Conservation (phyloP, 1,140 invertebrate genomes). For the Sitodiplosis mosellana region DNA sequence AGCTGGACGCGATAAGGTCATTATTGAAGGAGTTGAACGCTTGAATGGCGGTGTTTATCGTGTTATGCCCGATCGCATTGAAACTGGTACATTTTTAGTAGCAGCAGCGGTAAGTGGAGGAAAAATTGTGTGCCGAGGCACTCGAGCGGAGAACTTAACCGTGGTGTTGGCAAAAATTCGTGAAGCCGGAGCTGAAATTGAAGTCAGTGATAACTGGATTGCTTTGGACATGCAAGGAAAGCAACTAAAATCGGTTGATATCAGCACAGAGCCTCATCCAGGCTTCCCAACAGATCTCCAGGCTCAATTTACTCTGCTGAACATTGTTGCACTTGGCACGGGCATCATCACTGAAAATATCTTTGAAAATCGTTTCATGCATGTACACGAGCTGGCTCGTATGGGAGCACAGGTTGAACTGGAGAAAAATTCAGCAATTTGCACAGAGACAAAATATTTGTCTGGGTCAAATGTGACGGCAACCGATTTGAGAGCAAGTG, state of each 20-base stretch:
- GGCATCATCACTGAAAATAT: conserved; percentile 13
- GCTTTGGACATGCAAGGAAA: conserved; percentile 7
- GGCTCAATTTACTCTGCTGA: conserved; percentile 11
- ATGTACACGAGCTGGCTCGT: conserved; percentile 11
- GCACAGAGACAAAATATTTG: too few relatives aligned
- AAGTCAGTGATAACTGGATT: conserved; percentile 6
- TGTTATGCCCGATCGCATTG: conserved; percentile 15
- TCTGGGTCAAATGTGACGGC: too few relatives aligned
- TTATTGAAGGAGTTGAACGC: conserved; percentile 5
- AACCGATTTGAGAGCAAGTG: too few relatives aligned
- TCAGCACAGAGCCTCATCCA: conserved; percentile 13
- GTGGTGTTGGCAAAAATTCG: conserved; percentile 7
- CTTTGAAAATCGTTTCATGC: conserved; percentile 18
- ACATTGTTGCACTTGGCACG: conserved; percentile 8
- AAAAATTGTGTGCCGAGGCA: conserved; percentile 5
- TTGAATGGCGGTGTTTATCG: conserved; percentile 9
- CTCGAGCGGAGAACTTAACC: conserved; percentile 5
- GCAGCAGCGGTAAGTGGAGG: conserved; percentile 10
- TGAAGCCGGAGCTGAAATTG: conserved; percentile 8
- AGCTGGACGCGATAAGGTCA: too few relatives aligned
- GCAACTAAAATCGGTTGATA: conserved; percentile 7
- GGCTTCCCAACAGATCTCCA: conserved; percentile 19
- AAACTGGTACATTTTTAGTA: conserved; percentile 14
- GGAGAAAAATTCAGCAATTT: conserved; percentile 1
- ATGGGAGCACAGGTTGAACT: conserved; percentile 14